These are phyloP conservation scores for Ferrisia virgata DNA, from an alignment of 2,888 invertebrate species.

Conservation along the genomic window DNA sequence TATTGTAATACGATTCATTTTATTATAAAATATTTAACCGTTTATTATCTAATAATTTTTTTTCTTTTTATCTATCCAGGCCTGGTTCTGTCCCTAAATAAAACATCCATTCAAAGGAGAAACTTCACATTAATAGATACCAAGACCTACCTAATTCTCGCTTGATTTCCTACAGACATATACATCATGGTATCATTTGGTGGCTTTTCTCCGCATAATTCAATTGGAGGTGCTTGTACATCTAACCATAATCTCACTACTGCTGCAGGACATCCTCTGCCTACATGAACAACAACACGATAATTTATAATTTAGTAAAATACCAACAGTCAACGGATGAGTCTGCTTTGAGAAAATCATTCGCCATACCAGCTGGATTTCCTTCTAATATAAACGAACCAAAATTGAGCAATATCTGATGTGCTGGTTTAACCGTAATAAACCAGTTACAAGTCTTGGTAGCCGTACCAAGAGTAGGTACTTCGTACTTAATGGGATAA, in stretches of 20 bases:
- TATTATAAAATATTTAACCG: background rate
- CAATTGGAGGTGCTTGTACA: conserved; percentile 73
- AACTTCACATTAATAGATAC: background rate
- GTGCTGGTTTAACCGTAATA: conserved; percentile 79
- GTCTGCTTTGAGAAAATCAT: background rate
- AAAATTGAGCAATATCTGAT: conserved; percentile 86
- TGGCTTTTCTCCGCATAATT: conserved; percentile 84
- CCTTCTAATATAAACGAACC: conserved; percentile 92
- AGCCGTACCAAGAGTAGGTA: conserved; percentile 72
- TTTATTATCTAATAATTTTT: too few relatives aligned
- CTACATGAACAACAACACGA: conserved; percentile 55
- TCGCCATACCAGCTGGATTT: conserved; percentile 70
- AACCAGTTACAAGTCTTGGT: conserved; percentile 96
- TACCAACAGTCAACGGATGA: background rate
- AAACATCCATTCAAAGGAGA: too few relatives aligned
- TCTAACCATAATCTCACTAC: conserved; percentile 87
- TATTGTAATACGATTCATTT: background rate
- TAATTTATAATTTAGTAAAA: too few relatives aligned
- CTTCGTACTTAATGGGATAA: conserved; percentile 85
- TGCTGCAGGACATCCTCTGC: conserved; percentile 86
- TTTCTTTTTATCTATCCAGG: too few relatives aligned
- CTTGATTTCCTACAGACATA: conserved; percentile 79
- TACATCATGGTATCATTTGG: conserved; percentile 75
- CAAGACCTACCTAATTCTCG: conserved; percentile 73
- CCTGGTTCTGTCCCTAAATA: too few relatives aligned